Evolutionary conservation across 1,140 invertebrate genomes (phyloP).

Genomic region (Heliconius himera): DNA sequence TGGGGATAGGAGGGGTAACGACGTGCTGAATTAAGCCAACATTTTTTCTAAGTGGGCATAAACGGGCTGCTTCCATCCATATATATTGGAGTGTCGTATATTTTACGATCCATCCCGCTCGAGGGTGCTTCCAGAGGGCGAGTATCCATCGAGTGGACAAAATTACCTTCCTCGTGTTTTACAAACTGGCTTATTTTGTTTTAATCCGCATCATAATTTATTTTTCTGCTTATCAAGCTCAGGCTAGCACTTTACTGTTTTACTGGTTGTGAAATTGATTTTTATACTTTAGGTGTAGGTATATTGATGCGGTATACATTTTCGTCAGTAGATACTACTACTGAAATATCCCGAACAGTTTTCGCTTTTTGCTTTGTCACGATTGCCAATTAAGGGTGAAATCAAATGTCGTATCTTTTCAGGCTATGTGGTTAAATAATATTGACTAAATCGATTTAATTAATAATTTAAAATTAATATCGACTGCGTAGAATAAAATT

Average conservation of each 20-base stretch:
- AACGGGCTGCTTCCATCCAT: slow-evolving; percentile 68
- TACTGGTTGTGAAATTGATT: not conserved
- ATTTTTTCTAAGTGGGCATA: slow-evolving; percentile 78
- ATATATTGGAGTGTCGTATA: slow-evolving; percentile 78
- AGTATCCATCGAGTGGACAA: slow-evolving; percentile 70
- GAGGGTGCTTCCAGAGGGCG: slow-evolving; percentile 64
- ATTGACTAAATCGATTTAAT: too few relatives aligned
- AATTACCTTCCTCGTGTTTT: slow-evolving; percentile 73
- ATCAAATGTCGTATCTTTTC: too few relatives aligned
- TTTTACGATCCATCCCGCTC: slow-evolving; percentile 73
- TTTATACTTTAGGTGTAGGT: not conserved
- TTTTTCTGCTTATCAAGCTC: slow-evolving; percentile 5
- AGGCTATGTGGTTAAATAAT: too few relatives aligned
- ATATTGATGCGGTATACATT: not conserved
- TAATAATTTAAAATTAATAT: too few relatives aligned
- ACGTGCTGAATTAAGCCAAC: slow-evolving; percentile 77
- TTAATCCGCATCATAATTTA: slow-evolving; percentile 40
- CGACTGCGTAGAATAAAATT: too few relatives aligned
- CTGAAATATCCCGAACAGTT: too few relatives aligned
- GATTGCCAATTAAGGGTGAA: too few relatives aligned
- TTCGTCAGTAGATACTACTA: too few relatives aligned
- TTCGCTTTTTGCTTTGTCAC: too few relatives aligned
- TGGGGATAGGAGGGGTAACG: slow-evolving; percentile 59
- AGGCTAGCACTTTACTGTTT: not conserved
- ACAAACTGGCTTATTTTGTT: slow-evolving; percentile 61